phyloP scores from a whole-genome alignment of 2,113 vertebrate species.

The Desmodus rotundus region DNA sequence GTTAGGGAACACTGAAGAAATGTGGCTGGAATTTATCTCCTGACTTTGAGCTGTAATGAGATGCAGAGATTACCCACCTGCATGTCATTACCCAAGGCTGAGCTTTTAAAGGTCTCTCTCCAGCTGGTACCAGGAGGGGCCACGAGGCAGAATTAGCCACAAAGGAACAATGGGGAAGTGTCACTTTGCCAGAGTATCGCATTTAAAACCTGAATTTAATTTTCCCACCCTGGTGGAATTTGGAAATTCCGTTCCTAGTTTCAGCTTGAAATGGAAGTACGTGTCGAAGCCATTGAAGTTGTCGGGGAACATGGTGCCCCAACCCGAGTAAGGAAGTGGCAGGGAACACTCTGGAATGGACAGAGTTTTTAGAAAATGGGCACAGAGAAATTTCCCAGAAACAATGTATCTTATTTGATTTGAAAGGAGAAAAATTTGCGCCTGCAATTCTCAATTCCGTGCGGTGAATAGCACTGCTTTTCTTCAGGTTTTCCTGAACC shows the following conservation, averaged over 20 bases:
- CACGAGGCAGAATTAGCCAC: neutral
- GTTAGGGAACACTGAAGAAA: conserved; percentile 21
- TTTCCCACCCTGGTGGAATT: neutral
- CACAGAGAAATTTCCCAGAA: neutral
- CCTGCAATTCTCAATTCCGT: neutral
- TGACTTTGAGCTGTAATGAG: neutral
- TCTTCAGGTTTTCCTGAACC: neutral
- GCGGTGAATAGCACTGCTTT: neutral
- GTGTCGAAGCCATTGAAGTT: neutral
- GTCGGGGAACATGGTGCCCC: neutral
- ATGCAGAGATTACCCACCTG: neutral
- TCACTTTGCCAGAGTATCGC: neutral
- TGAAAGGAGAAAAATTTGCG: neutral
- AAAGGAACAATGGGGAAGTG: neutral
- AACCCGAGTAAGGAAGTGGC: neutral
- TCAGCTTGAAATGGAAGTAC: neutral
- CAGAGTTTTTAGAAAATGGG: neutral
- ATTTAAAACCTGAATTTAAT: neutral
- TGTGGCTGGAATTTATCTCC: neutral
- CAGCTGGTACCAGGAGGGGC: neutral
- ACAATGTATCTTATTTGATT: neutral
- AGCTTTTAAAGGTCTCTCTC: neutral
- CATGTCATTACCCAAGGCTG: neutral
- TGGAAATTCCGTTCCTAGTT: neutral
- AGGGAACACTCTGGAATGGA: neutral